Evolutionary conservation across 2,797 vertebrate species (phyloP), one percentile per base, ranked within the genome.

Genomic region (Octomys mimax): DNA sequence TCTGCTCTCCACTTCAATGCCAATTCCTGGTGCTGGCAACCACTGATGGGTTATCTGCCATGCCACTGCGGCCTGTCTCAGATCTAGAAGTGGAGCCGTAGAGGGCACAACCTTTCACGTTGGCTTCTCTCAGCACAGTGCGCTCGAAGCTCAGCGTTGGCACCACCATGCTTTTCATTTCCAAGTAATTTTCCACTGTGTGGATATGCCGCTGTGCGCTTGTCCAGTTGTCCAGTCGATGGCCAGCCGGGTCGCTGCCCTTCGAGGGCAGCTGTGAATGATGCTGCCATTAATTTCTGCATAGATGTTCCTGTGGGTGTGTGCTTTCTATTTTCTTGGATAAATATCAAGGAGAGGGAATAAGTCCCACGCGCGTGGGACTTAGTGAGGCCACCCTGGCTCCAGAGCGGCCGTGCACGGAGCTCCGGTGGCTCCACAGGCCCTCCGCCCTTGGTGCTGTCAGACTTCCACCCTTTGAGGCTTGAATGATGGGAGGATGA

Each of bases 361-460:
- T 14, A 39, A 6, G n/a, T n/a, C n/a, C n/a, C n/a, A 24, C 1
- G 22, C 16, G 0, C 7, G 4, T 12, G 77, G 46, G 39, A n/a
- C 59, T 24, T 36, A 4, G 1, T 24, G 22, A 33, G 22, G 1
- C 21, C 26, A 0, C n/a, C 3, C 46, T 22, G 8, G 12, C 42
- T n/a, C n/a, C 73, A 42, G 75, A 36, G 70, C 0, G n/a, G 10
- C 4, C 9, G 57, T 0, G 4, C 1, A 0, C 1, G 18, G 49
- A 1, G n/a, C 26, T 22, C 57, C 9, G 0, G 33, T 18, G 1
- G 2, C 71, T 36, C 46, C 18, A 9, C 22, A 0, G 7, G 21
- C n/a, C n/a, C 0, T 36, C 49, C 21, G 0, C 2, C 11, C 42
- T 57, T 28, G 85, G 1, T 1, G 1, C 9, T 31, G 64, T 59